Base-by-base conservation (phyloP, 2,888 invertebrate species). In the Podotricha telesiphe region DNA sequence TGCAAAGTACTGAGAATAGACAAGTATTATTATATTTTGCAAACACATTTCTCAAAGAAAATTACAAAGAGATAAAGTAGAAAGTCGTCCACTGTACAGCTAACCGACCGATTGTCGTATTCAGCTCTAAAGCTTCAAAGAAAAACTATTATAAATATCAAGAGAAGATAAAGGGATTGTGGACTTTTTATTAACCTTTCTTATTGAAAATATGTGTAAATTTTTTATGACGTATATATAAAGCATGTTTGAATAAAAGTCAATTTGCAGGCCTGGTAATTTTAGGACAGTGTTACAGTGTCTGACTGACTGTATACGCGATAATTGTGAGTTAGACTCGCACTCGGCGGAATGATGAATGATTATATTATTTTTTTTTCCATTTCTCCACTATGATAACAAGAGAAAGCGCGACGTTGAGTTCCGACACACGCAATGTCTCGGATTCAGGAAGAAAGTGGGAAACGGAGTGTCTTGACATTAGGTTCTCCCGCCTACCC, bases 11-110 rank as follows among this genome's bases (percentile, higher is more conserved):
- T 17, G 17, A 17, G 28, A 45, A 45, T 34, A 67, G 51, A 56
- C 65, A 56, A 47, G 51, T 53, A 67, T 67, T 83, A 84, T 84
- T 84, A 80, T 82, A 81, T 84, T 83, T 80, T 76, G 74, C 76
- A 78, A 80, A 80, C 80, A 79, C 76, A 74, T 75, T 76, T 61
- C 68, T 75, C 75, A 77, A 76, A 75, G 76, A 74, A 76, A 67
- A 69, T 73, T 75, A 74, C 70, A 73, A 74, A 69, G 73, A 73
- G 75, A 74, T 71, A 71, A 73, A 67, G 71, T 69, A 65, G 69
- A 77, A 78, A 75, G 73, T 74, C 66, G 69, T 65, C 69, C 56
- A 63, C 72, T 69, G 59, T 72, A 65, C 70, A 55, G 67, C 69
- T 71, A 65, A 64, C 72, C 73, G 68, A 75, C 73, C 72, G 75